Percentiles rank a stretch among this genome's conserved stretches.
phyloP scores from a whole-genome alignment of 1,140 invertebrate species.

The Drosophila ohnishii region DNA sequence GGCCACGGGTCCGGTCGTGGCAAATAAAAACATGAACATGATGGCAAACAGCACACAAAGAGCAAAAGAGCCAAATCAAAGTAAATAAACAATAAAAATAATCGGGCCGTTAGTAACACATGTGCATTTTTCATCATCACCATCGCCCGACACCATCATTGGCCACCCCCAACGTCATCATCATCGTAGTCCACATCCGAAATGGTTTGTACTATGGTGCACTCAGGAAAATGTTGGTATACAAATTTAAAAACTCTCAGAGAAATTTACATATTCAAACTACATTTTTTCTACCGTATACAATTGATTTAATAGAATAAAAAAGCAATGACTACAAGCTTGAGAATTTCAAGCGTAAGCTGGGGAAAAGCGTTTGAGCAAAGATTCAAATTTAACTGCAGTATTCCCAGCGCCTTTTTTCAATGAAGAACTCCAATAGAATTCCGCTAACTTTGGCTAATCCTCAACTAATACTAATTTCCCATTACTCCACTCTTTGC shows the following conservation, averaged over 20 bases:
- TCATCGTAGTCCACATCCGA: slow-evolving; percentile 45
- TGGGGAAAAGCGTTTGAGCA: too few species aligned
- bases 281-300: too few species aligned
- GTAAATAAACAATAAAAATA: slow-evolving; percentile 82
- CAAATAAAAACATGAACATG: slow-evolving; percentile 75
- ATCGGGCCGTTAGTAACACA: slow-evolving; percentile 78
- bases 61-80: slow-evolving; percentile 67
- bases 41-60: slow-evolving; percentile 55
- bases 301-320: too few species aligned
- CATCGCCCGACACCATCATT: slow-evolving; percentile 31
- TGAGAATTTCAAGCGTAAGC: not conserved
- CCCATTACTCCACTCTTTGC: not conserved
- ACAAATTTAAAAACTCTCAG: not conserved
- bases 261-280: not conserved
- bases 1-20: slow-evolving; percentile 24
- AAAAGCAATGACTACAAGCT: not conserved
- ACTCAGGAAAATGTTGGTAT: not conserved
- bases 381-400: not conserved
- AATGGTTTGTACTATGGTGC: slow-evolving; percentile 8
- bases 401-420: not conserved
- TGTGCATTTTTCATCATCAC: slow-evolving; percentile 79
- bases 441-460: not conserved
- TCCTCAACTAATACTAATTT: slow-evolving; percentile 8
- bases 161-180: slow-evolving; percentile 49
- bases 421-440: not conserved